Percentiles rank a stretch among this genome's conserved stretches.
These are phyloP conservation scores for Leucania comma DNA, from an alignment of 2,888 invertebrate species.

Conservation along the genomic window DNA sequence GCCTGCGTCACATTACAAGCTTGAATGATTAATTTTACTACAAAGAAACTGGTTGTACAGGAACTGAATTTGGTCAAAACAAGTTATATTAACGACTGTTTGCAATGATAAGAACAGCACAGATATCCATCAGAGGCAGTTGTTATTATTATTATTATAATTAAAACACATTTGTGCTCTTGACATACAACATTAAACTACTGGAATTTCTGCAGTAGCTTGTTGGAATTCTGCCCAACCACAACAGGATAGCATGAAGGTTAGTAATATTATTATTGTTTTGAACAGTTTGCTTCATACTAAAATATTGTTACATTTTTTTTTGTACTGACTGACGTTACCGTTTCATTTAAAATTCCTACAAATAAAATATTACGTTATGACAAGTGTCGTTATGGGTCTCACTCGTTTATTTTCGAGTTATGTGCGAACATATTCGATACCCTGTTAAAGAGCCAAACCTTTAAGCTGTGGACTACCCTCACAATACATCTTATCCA, in stretches of 20 bases:
- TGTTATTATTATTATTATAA: conserved; percentile 20
- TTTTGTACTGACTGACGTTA: background rate
- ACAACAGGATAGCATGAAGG: conserved; percentile 50
- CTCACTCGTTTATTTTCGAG: background rate
- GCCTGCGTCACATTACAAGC: conserved; percentile 1
- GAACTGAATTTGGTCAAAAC: conserved; percentile 32
- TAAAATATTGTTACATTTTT: background rate
- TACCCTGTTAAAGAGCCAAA: background rate
- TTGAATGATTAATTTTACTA: conserved; percentile 4
- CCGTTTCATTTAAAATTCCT: background rate
- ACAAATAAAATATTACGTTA: background rate
- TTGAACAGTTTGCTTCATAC: background rate
- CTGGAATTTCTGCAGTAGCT: conserved; percentile 29
- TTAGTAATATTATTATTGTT: conserved; percentile 34
- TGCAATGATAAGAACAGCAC: conserved; percentile 24
- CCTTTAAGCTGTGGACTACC: background rate
- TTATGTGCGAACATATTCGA: background rate
- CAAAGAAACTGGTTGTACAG: conserved; percentile 27
- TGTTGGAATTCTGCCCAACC: conserved; percentile 44
- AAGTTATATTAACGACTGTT: conserved; percentile 30
- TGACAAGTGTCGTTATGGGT: background rate
- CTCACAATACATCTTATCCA: too few species aligned
- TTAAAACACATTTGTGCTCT: conserved; percentile 35
- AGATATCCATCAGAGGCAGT: conserved; percentile 9
- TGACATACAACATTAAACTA: conserved; percentile 20